phyloP scores from a whole-genome alignment of 2,113 vertebrate genomes.

The Orientallactaga bullata region DNA sequence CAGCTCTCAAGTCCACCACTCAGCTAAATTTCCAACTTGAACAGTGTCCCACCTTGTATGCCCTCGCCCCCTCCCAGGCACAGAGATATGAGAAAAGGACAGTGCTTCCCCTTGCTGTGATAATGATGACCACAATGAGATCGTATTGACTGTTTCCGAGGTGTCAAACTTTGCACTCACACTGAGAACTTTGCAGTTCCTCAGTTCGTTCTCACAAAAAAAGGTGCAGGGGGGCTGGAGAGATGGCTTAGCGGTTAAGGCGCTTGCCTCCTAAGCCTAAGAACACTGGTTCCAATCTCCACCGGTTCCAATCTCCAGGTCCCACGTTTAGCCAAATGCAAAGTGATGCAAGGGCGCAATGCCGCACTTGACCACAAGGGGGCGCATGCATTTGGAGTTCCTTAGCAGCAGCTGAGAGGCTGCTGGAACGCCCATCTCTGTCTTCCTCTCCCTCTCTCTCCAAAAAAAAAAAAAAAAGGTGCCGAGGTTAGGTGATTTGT shows the following conservation, averaged over 20 bases:
- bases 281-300: no score
- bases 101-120: neutral
- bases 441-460: no score
- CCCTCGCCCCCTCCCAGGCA: neutral
- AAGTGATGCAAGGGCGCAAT: no score
- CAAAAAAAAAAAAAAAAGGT: neutral
- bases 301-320: no score
- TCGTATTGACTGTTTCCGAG: neutral
- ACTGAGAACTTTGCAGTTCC: neutral
- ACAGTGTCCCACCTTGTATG: neutral
- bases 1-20: neutral
- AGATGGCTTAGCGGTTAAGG: no score
- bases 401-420: no score
- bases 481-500: neutral
- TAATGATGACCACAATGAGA: neutral
- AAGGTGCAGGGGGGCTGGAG: no score
- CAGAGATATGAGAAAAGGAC: neutral
- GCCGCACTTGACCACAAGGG: no score
- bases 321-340: no score
- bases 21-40: neutral
- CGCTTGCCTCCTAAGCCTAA: no score
- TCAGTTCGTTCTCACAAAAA: slow-evolving; percentile 16
- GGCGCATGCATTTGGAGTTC: no score
- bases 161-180: neutral
- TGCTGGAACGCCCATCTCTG: no score